A percentile compares a stretch with the other conserved stretches of the same genome.
Conservation (phyloP, 92 coral and sea anemone genomes). For the Porites rus region DNA sequence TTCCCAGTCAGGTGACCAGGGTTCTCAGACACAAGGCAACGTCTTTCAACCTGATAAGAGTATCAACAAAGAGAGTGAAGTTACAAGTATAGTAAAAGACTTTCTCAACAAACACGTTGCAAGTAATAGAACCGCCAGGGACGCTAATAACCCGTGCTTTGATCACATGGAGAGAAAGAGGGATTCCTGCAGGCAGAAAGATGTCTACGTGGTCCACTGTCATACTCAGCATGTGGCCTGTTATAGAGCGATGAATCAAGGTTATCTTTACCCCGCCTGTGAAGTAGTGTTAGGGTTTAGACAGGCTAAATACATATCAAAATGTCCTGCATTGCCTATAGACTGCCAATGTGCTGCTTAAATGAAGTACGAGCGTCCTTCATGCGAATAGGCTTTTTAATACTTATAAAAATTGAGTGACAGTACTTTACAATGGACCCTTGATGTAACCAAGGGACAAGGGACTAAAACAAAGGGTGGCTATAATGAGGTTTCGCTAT, state of each 20-base stretch:
- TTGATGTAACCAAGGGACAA: not conserved
- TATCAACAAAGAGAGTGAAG: not conserved
- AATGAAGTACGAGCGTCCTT: not conserved
- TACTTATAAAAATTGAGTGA: no score
- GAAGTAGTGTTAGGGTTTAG: not conserved
- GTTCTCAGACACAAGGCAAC: not conserved
- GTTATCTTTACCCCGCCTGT: not conserved
- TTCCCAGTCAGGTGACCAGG: not conserved
- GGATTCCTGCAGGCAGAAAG: not conserved
- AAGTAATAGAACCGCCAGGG: constrained; percentile 16
- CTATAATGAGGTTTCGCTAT: no score
- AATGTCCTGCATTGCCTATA: constrained; percentile 2
- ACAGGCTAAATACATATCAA: not conserved
- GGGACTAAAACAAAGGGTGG: no score
- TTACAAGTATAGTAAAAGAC: not conserved
- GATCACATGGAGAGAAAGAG: not conserved
- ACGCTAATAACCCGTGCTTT: not conserved
- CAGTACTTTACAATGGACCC: not conserved
- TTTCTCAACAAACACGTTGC: not conserved
- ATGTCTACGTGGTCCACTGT: not conserved
- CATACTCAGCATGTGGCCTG: not conserved
- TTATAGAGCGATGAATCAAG: not conserved
- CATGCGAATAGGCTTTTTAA: no score
- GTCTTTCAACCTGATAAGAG: not conserved
- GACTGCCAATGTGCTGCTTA: constrained; percentile 18